Conservation (phyloP, 2,113 vertebrate genomes). For the Zosterops lateralis region DNA sequence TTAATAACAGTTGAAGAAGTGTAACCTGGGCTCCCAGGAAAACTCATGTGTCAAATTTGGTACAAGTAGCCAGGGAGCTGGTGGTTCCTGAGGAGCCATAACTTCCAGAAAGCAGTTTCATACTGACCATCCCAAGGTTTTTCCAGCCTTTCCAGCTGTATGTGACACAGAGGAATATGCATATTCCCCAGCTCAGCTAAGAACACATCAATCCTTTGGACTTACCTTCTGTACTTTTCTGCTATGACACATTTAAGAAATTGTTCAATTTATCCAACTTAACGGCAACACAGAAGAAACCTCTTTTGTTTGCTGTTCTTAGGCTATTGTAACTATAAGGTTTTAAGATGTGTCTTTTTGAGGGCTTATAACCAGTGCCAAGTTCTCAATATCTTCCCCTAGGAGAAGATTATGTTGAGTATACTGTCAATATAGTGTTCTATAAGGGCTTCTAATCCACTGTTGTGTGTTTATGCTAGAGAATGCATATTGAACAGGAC, state of each 20-base stretch:
- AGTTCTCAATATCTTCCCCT: not conserved
- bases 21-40: not conserved
- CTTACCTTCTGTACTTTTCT: not conserved
- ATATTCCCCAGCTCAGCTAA: not conserved
- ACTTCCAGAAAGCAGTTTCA: not conserved
- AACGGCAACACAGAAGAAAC: not conserved
- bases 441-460: not conserved
- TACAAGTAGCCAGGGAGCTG: not conserved
- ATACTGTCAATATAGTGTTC: not conserved
- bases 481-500: not conserved
- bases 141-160: not conserved
- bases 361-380: not conserved
- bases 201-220: not conserved
- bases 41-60: not conserved
- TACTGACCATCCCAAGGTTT: not conserved
- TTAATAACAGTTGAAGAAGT: not conserved
- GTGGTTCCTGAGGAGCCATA: not conserved
- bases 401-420: not conserved
- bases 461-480: not conserved
- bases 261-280: not conserved
- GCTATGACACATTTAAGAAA: not conserved
- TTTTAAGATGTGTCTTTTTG: not conserved
- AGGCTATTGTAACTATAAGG: not conserved
- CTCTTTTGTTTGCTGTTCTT: not conserved
- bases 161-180: not conserved